Evolutionary conservation across 2,888 invertebrate species (phyloP).

Genomic region (Epiblema foenella): DNA sequence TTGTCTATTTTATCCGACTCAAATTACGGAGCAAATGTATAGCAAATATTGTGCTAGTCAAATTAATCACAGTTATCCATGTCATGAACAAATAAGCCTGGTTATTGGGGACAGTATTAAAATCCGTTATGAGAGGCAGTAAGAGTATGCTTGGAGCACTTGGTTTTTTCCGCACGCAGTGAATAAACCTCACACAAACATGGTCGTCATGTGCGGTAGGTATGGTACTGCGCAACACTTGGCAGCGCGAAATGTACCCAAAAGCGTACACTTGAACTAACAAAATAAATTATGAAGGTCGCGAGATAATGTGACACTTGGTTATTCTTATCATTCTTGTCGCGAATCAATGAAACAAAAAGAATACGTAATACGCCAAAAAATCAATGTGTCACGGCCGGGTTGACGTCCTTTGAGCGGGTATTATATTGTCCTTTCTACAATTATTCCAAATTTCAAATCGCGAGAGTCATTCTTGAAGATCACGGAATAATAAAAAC

Average conservation of each 20-base stretch:
- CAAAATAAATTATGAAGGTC: conserved; percentile 53
- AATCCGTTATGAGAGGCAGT: conserved; percentile 65
- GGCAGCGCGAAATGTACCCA: conserved; percentile 27
- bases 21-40: conserved; percentile 19
- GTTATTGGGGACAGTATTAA: conserved; percentile 65
- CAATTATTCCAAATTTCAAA: no score
- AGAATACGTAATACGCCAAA: conserved; percentile 7
- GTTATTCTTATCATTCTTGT: conserved; percentile 51
- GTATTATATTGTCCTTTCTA: no score
- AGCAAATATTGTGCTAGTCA: conserved; percentile 33
- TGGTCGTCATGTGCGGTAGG: conserved; percentile 39
- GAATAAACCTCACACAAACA: conserved; percentile 46
- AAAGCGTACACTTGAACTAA: conserved; percentile 40
- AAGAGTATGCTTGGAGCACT: conserved; percentile 56
- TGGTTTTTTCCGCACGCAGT: conserved; percentile 64
- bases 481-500: no score
- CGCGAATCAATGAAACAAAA: conserved; percentile 22
- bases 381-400: conserved; percentile 19
- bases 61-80: conserved; percentile 40
- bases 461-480: no score
- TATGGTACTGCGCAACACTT: conserved; percentile 44
- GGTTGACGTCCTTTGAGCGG: conserved; percentile 6
- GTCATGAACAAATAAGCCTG: conserved; percentile 51
- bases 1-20: conserved; percentile 6
- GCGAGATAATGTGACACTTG: conserved; percentile 47